Conservation (phyloP, 92 coral and sea anemone genomes). For the Desmophyllum pertusum region DNA sequence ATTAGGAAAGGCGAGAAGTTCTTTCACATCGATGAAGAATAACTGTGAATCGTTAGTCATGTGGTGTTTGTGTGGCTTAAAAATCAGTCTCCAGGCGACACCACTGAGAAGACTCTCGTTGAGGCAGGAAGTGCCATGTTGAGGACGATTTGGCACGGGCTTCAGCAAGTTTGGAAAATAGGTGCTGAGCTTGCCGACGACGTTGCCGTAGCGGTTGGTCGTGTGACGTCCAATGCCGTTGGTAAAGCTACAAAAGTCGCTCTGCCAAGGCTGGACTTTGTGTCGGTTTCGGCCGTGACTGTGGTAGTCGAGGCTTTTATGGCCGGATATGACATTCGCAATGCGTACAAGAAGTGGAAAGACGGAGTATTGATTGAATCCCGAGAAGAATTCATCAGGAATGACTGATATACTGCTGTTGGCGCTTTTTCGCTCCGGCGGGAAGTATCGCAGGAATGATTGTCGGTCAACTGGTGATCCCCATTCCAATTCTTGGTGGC, state of each 20-base stretch:
- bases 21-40: not conserved
- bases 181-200: not conserved
- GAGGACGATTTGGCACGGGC: not conserved
- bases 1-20: not conserved
- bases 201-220: not conserved
- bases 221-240: not conserved
- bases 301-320: not conserved
- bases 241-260: not conserved
- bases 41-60: not conserved
- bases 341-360: conserved; percentile 8
- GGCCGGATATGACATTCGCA: not conserved
- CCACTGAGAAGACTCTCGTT: not conserved
- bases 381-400: conserved; percentile 20
- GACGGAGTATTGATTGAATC: not conserved
- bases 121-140: not conserved
- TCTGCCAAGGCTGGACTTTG: not conserved
- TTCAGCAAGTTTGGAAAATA: not conserved
- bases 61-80: conserved; percentile 11
- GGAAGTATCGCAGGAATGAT: conserved; percentile 7
- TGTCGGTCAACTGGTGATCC: not conserved
- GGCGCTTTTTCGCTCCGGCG: not conserved
- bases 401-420: conserved; percentile 2
- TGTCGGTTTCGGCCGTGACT: not conserved
- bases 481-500: conserved; percentile 19
- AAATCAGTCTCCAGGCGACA: not conserved